Evolutionary conservation across 2,113 vertebrate species (phyloP), one percentile per base, ranked within the genome.

Genomic region (Oncorhynchus gorbuscha): DNA sequence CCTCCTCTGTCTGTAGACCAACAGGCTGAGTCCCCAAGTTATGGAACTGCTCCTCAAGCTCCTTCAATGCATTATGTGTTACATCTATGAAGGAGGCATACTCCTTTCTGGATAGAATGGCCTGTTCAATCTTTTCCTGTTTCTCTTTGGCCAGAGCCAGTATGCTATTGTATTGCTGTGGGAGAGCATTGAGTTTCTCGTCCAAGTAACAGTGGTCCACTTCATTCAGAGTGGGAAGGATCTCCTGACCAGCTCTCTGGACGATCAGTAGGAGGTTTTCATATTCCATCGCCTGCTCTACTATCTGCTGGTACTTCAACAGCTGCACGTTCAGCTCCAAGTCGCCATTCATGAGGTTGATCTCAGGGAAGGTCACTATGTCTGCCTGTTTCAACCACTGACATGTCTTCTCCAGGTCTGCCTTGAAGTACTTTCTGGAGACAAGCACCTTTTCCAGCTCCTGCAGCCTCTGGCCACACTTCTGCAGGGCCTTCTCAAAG

Each of bases 371-470:
- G 0, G 97, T 99, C 61, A 97, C 75, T 3, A 96, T 96, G 80
- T 99, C 97, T 20, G 95, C 95, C 83, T 98, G 95, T 73, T 97
- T 97, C 30, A 99, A 78, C 98, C 98, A 99, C 75, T 95, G 94
- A 59, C 95, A 96, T 7, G 94, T 95, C 88, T 96, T 97, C 85
- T 99, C 97, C 26, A 99, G 89, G 84, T 99, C 98, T 39, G 94
- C 94, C 90, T 97, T 97, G 85, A 99, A 99, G 79, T 98, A 97
- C 69, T 96, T 99, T 81, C 98, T 92, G 5, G 95, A 95, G 73
- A 97, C 95, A 7, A 96, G 86, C 5, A 92, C 94, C 78, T 96
- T 99, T 81, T 99, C 97, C 1, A 99, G 93, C 79, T 97, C 95
- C 85, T 98, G 94, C 1, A 98, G 90, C 66, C 95, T 93, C 77